Percentiles rank a stretch among this genome's conserved stretches.
phyloP scores from a whole-genome alignment of 1,140 invertebrate species.

The Nasonia giraulti region DNA sequence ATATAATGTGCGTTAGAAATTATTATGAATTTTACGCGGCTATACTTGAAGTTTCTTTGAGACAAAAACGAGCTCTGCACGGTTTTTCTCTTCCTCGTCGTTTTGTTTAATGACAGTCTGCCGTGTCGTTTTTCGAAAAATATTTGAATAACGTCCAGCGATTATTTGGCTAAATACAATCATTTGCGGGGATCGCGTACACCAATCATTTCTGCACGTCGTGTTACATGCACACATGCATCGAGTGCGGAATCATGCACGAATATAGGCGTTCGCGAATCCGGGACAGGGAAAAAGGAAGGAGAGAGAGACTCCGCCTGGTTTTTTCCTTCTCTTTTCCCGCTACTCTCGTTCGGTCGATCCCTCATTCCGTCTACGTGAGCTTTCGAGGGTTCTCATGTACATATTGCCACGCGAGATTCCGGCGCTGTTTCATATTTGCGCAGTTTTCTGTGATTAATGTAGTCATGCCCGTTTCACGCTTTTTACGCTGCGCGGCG shows the following conservation, averaged over 20 bases:
- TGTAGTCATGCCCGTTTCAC: constrained; percentile 19
- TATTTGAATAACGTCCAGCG: too few relatives aligned
- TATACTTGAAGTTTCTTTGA: not conserved
- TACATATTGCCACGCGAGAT: constrained; percentile 9
- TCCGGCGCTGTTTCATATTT: constrained; percentile 4
- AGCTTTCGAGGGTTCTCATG: constrained; percentile 41
- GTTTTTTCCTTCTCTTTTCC: not conserved
- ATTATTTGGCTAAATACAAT: not conserved
- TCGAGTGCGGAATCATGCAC: too few relatives aligned
- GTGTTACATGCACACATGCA: not conserved
- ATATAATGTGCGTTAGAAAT: not conserved
- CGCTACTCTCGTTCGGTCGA: constrained; percentile 12
- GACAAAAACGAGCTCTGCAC: not conserved
- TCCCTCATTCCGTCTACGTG: constrained; percentile 47
- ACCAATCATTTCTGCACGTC: not conserved
- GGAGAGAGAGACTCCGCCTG: not conserved
- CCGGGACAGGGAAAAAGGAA: not conserved
- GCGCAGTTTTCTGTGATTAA: constrained; percentile 35
- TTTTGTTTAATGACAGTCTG: too few relatives aligned
- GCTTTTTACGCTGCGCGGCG: not conserved
- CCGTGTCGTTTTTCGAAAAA: too few relatives aligned
- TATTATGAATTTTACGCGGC: not conserved
- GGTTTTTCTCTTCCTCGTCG: too few relatives aligned
- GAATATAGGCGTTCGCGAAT: not conserved
- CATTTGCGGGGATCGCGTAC: not conserved